Evolutionary conservation across 92 coral and sea anemone species (phyloP).

Genomic region (Palythoa grandis): DNA sequence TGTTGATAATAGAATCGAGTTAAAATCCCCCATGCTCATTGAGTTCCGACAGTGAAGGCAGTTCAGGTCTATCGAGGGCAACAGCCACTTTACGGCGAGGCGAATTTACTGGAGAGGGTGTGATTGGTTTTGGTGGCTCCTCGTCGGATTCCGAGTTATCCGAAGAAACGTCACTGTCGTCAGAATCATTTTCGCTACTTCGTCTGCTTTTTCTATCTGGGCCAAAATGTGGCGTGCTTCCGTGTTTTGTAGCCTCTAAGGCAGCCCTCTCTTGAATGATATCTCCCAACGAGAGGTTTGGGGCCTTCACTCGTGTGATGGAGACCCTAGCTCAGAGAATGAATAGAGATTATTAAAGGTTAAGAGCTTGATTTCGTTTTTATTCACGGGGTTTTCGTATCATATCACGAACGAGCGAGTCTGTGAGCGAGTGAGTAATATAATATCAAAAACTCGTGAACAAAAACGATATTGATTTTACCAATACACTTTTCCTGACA

Average conservation of each 20-base stretch:
- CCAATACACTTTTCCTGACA: no score
- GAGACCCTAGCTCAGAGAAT: conserved; percentile 4
- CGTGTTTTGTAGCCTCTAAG: conserved; percentile 29
- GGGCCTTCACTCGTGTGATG: conserved; percentile 38
- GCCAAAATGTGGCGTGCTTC: background rate
- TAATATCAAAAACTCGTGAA: no score
- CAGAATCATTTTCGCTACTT: background rate
- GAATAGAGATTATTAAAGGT: background rate
- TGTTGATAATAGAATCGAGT: background rate
- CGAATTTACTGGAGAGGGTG: conserved; percentile 20
- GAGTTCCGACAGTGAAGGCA: conserved; percentile 15
- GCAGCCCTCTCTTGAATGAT: conserved; percentile 44
- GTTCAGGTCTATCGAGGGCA: background rate
- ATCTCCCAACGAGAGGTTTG: conserved; percentile 39
- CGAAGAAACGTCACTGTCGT: conserved; percentile 5
- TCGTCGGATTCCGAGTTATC: conserved; percentile 9
- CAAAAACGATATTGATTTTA: no score
- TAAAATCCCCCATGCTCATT: background rate
- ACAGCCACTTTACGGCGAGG: conserved; percentile 36
- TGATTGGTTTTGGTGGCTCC: conserved; percentile 8
- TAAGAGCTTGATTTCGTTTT: no score
- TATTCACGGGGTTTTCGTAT: no score
- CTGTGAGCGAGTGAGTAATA: no score
- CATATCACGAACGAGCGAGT: no score
- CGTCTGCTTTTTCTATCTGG: background rate